Conservation (phyloP, 2,113 vertebrate species). For the Pyxicephalus adspersus region DNA sequence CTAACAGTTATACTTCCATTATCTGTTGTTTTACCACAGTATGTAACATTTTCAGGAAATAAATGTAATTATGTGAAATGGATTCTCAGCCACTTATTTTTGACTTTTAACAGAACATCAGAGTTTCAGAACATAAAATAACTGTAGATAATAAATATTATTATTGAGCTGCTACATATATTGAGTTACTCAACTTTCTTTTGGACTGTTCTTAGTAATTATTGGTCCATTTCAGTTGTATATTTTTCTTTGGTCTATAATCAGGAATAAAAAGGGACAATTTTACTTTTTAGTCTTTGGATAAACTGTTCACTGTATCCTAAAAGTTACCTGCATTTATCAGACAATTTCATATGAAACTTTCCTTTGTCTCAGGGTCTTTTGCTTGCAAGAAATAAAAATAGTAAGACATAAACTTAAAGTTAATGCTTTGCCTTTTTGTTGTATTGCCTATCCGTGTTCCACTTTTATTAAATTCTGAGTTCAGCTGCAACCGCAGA, state of each 20-base stretch:
- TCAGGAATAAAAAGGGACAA: neutral
- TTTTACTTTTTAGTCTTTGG: neutral
- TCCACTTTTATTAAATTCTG: neutral
- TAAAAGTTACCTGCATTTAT: neutral
- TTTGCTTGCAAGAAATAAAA: slow-evolving; percentile 8
- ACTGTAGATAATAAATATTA: neutral
- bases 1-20: no score
- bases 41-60: no score
- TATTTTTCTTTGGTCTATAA: neutral
- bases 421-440: neutral
- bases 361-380: neutral
- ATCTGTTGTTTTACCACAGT: no score
- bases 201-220: neutral
- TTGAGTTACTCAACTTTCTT: neutral
- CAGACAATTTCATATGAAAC: slow-evolving; percentile 15
- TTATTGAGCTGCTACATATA: neutral
- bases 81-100: neutral
- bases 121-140: neutral
- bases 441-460: neutral
- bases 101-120: neutral
- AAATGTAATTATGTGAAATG: neutral
- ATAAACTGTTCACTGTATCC: neutral
- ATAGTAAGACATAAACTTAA: slow-evolving; percentile 26
- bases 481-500: neutral
- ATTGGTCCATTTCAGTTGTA: neutral